Percentiles rank a stretch among this genome's conserved stretches.
Evolutionary conservation across 1,140 invertebrate species (phyloP).

Genomic region (Ceratosolen solmsi): DNA sequence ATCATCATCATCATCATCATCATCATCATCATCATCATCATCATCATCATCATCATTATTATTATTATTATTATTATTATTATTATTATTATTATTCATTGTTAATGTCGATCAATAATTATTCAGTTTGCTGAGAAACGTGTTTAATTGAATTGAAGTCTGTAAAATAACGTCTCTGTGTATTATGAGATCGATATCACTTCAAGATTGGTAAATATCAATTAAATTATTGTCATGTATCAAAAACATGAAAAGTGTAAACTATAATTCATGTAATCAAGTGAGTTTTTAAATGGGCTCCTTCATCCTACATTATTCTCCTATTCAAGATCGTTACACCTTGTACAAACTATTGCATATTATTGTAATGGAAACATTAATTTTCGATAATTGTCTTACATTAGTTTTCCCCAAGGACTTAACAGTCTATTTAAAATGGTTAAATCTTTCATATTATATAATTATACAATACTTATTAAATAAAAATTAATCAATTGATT

Average conservation of each 20-base stretch:
- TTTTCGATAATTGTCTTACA: too few relatives aligned
- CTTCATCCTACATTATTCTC: background rate
- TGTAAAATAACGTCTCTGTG: background rate
- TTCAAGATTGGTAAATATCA: background rate
- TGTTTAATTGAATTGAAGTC: background rate
- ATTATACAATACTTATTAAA: too few relatives aligned
- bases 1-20: too few relatives aligned
- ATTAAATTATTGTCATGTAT: constrained; percentile 3
- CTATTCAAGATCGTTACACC: too few relatives aligned
- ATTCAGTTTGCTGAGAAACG: background rate
- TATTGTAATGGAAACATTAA: too few relatives aligned
- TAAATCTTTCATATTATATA: background rate
- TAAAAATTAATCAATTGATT: too few relatives aligned
- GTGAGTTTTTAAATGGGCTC: background rate
- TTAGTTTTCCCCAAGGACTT: too few relatives aligned
- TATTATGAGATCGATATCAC: background rate
- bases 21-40: too few relatives aligned
- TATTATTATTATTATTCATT: too few relatives aligned
- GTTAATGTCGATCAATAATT: background rate
- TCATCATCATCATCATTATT: too few relatives aligned
- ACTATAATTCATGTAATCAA: background rate
- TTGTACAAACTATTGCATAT: too few relatives aligned
- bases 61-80: too few relatives aligned
- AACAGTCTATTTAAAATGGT: background rate
- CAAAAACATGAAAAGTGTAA: background rate